Percentiles rank a stretch among this genome's conserved stretches.
Evolutionary conservation across 1,140 invertebrate genomes (phyloP).

Genomic region (Megalonaias nervosa): DNA sequence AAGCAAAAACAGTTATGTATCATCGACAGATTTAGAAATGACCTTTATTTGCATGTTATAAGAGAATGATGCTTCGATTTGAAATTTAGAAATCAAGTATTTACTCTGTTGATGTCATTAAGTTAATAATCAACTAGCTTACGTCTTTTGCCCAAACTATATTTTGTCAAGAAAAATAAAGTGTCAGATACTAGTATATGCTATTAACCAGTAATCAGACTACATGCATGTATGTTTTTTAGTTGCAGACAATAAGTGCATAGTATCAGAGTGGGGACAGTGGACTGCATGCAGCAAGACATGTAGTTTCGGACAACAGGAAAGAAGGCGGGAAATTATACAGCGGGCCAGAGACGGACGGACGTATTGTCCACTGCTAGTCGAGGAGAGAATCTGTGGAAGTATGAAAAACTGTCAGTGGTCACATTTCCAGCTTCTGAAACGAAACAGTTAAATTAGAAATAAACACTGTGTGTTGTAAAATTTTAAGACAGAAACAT

Average conservation of each 20-base stretch:
- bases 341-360: slow-evolving; percentile 35
- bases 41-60: too few species aligned
- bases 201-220: background rate
- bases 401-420: slow-evolving; percentile 2
- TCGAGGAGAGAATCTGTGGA: slow-evolving; percentile 12
- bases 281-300: slow-evolving; percentile 47
- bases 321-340: slow-evolving; percentile 24
- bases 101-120: background rate
- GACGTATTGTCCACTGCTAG: slow-evolving; percentile 23
- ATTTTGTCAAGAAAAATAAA: slow-evolving; percentile 16
- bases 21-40: too few species aligned
- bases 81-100: slow-evolving; percentile 6
- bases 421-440: slow-evolving; percentile 11
- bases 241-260: slow-evolving; percentile 27
- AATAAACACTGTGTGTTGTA: too few species aligned
- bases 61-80: too few species aligned
- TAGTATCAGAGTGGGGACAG: slow-evolving; percentile 42
- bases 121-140: background rate
- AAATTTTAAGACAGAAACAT: too few species aligned
- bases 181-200: slow-evolving; percentile 12
- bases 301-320: slow-evolving; percentile 45
- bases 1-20: too few species aligned
- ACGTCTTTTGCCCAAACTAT: slow-evolving; percentile 1
- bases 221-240: slow-evolving; percentile 7
- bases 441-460: background rate